A percentile compares a stretch with the other conserved stretches of the same genome.
Evolutionary conservation across 2,888 invertebrate species (phyloP).

Genomic region (Ormyrus labotus): DNA sequence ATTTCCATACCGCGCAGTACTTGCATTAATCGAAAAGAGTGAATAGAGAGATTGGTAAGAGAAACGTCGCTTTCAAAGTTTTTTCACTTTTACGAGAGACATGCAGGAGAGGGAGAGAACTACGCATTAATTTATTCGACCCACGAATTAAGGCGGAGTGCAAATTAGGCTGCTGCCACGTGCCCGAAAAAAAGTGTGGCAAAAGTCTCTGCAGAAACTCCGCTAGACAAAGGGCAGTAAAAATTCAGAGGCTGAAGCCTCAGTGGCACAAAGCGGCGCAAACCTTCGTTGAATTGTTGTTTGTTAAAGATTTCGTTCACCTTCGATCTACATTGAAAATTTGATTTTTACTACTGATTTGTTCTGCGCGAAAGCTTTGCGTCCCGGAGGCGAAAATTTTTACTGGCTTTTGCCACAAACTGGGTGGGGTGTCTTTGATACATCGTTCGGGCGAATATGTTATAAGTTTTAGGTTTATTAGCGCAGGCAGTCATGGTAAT

Average conservation of each 20-base stretch:
- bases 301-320: too few species aligned
- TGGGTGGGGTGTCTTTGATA: too few species aligned
- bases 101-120: neutral
- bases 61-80: conserved; percentile 54
- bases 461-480: conserved; percentile 20
- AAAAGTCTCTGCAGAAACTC: too few species aligned
- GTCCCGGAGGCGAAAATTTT: neutral
- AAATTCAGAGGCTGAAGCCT: too few species aligned
- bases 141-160: neutral
- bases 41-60: conserved; percentile 42
- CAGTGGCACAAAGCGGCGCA: neutral
- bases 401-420: neutral
- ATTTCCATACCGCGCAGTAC: conserved; percentile 55
- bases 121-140: neutral
- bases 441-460: neutral
- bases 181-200: conserved; percentile 7
- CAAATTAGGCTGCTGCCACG: conserved; percentile 34
- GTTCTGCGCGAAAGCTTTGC: neutral
- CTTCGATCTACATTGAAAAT: too few species aligned
- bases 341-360: too few species aligned
- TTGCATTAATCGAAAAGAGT: conserved; percentile 31
- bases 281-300: neutral
- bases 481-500: conserved; percentile 13
- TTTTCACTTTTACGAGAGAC: conserved; percentile 8
- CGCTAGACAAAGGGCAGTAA: neutral